These are phyloP conservation scores for Tiaroga cobitis DNA, from an alignment of 2,797 vertebrate genomes.

Conservation along the genomic window DNA sequence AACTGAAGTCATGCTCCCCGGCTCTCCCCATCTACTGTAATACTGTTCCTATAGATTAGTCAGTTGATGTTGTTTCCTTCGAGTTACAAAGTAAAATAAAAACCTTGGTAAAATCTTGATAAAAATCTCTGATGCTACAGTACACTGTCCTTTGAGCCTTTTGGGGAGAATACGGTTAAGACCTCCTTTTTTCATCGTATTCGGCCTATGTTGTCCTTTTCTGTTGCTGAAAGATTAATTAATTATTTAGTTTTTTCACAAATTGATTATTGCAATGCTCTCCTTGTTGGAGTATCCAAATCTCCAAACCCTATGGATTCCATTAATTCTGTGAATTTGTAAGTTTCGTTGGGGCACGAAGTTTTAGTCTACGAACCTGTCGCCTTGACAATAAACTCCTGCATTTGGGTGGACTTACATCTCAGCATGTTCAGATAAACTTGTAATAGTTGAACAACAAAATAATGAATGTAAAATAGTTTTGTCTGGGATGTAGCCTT, in stretches of 20 bases:
- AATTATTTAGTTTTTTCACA: background rate
- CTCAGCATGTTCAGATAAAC: background rate
- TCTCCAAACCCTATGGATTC: background rate
- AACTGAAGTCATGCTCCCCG: no score
- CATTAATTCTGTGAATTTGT: no score
- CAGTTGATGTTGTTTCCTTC: no score
- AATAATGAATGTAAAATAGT: background rate
- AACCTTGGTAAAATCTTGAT: no score
- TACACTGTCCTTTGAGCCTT: background rate
- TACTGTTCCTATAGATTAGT: no score
- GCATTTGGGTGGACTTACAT: no score
- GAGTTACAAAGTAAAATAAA: background rate
- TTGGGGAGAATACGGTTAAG: background rate
- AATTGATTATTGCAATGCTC: background rate
- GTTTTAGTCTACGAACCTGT: no score
- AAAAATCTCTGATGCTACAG: background rate
- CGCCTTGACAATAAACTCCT: no score
- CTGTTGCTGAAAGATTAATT: background rate
- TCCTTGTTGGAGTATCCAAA: background rate
- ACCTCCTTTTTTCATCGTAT: background rate
- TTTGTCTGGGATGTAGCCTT: background rate
- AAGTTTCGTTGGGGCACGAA: no score
- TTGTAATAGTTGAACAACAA: background rate
- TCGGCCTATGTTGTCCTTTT: background rate
- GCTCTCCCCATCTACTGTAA: no score